Base-by-base conservation (phyloP, 1,140 invertebrate genomes). In the Brachionus manjavacas region DNA sequence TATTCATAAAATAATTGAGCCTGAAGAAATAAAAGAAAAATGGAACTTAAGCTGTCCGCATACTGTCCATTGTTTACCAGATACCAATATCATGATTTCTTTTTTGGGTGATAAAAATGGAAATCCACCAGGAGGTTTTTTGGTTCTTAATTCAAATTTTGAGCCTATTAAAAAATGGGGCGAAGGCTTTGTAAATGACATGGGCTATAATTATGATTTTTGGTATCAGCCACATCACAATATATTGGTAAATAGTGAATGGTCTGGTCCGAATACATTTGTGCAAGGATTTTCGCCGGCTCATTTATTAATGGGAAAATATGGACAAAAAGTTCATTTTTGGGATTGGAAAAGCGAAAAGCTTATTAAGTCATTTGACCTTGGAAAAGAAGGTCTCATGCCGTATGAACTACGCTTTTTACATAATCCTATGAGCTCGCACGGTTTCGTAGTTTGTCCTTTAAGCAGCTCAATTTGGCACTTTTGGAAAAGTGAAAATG, bases 151-250 rank as follows among this genome's bases (percentile, higher is more conserved):
- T 88, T 92, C 92, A 8, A 93, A 93, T 43, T 94, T 96, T 84
- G 91, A 93, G 86, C 87, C 93, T 14, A 94, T 92, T 86, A 90
- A 90, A 6, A 88, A 86, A 68, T 92, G 91, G 92, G 43, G 23
- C 12, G 39, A 83, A 35, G 87, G 87, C 2, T 86, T 88, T 41
- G 64, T 84, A 4, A 87, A 85, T 6, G 74, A 86, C 4, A 85
- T 87, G 9, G 81, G 85, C 14, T 92, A 91, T 85, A 91, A 91
- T n/a, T 93, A 93, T 86, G 92, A 93, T 86, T 93, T 95, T 89
- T 99, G 97, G 97, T 99, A 99, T 88, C 97, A 99, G 88, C 96
- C 96, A 0, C 92, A 95, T 86, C 93, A 94, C 86, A 94, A 99
- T 89, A 92, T 95, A 0, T 94, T 99, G 92, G 91, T 98, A 23